A percentile compares a stretch with the other conserved stretches of the same genome.
These are phyloP conservation scores for Coilia nasus DNA, from an alignment of 2,797 vertebrate species.

Conservation along the genomic window DNA sequence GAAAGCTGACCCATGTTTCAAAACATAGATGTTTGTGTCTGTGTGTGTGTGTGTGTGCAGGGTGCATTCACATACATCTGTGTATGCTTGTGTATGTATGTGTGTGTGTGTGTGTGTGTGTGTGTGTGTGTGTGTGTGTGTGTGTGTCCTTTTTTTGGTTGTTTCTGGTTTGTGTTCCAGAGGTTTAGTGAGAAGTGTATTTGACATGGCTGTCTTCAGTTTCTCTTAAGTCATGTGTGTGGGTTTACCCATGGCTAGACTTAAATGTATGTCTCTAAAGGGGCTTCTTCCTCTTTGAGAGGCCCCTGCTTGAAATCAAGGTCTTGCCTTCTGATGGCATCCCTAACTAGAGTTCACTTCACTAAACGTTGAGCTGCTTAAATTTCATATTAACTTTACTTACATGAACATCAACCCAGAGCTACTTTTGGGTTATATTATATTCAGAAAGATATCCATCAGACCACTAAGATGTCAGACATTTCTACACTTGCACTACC, in stretches of 20 bases:
- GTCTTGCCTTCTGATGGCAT: background rate
- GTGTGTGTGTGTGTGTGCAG: background rate
- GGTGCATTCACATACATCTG: background rate
- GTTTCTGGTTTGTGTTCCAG: conserved; percentile 3
- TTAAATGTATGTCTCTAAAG: conserved; percentile 29
- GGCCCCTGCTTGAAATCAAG: conserved; percentile 6
- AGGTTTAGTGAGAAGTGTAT: background rate
- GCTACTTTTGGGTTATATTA: background rate
- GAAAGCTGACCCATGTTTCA: conserved; percentile 14
- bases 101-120: background rate
- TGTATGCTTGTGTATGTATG: background rate
- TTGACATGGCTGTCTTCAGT: conserved; percentile 22
- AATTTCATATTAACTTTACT: background rate
- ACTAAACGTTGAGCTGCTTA: background rate
- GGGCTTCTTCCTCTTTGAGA: conserved; percentile 30
- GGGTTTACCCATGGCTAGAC: conserved; percentile 31
- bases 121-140: background rate
- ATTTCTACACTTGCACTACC: background rate
- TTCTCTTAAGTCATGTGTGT: conserved; percentile 11
- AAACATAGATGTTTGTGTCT: background rate
- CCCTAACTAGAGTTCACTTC: background rate
- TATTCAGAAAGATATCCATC: background rate
- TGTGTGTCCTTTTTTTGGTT: background rate
- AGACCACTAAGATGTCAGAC: background rate
- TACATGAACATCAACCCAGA: background rate